These are phyloP conservation scores for Noctuana brunneofusca DNA, from an alignment of 2,888 invertebrate species.

Conservation along the genomic window DNA sequence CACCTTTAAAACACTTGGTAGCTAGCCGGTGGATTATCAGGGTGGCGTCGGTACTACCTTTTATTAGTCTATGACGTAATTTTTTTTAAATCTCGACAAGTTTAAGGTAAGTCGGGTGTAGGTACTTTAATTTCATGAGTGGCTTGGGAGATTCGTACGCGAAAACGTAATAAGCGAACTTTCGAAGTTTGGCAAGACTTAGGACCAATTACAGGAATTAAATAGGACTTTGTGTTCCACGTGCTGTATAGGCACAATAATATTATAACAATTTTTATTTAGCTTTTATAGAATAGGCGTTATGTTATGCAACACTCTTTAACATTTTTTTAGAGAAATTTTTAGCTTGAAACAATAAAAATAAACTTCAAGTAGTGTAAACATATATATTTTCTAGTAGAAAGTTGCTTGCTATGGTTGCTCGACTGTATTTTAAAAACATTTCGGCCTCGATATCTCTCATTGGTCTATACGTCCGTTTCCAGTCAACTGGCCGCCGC, in stretches of 20 bases:
- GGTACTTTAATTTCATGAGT: conserved; percentile 75
- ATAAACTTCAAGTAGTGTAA: not conserved
- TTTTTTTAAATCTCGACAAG: conserved; percentile 59
- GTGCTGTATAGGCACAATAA: too few relatives aligned
- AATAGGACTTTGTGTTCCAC: conserved; percentile 26
- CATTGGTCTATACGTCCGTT: conserved; percentile 54
- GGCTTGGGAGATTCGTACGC: conserved; percentile 58
- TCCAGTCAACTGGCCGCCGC: conserved; percentile 56
- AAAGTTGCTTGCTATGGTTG: too few relatives aligned
- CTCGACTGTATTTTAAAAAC: conserved; percentile 32
- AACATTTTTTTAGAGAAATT: too few relatives aligned
- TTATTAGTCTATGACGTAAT: conserved; percentile 45
- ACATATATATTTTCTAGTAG: not conserved
- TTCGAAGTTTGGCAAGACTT: conserved; percentile 69
- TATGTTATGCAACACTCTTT: too few relatives aligned
- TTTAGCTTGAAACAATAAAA: not conserved
- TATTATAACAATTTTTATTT: too few relatives aligned
- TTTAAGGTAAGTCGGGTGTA: conserved; percentile 51
- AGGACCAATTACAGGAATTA: conserved; percentile 60
- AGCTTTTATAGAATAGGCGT: too few relatives aligned
- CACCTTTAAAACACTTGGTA: too few relatives aligned
- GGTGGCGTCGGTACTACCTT: too few relatives aligned
- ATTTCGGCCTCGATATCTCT: conserved; percentile 40
- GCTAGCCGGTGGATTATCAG: too few relatives aligned
- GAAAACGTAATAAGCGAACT: conserved; percentile 70